Percentiles rank a stretch among this genome's conserved stretches.
phyloP scores from a whole-genome alignment of 2,113 vertebrate genomes.

The Burhinus oedicnemus region DNA sequence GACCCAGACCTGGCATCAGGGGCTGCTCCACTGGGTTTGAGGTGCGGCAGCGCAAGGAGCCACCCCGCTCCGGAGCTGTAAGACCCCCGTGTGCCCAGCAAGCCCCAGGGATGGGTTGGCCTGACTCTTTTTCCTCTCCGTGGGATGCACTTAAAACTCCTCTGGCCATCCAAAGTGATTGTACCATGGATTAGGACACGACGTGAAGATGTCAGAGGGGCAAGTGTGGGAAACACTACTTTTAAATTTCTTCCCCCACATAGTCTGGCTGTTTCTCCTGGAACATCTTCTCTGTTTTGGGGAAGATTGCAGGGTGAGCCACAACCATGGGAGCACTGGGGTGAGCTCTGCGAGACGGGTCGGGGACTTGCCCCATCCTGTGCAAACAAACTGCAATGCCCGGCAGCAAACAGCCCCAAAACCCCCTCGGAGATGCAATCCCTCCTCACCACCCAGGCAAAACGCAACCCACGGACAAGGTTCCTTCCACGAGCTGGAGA shows the following conservation, averaged over 20 bases:
- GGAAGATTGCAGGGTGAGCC: not conserved
- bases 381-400: not conserved
- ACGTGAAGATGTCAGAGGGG: not conserved
- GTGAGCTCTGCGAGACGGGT: not conserved
- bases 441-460: not conserved
- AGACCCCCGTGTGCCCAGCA: fast-evolving
- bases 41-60: not conserved
- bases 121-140: not conserved
- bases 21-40: not conserved
- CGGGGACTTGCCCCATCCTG: too few relatives aligned
- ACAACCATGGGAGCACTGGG: not conserved
- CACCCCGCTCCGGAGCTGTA: not conserved
- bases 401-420: not conserved
- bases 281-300: not conserved
- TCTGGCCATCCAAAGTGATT: not conserved
- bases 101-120: not conserved
- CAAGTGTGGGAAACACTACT: not conserved
- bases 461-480: not conserved
- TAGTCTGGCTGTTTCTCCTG: not conserved
- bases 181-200: fast-evolving
- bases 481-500: fast-evolving
- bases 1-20: not conserved
- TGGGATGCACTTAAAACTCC: not conserved
- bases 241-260: not conserved
- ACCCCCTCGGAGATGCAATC: not conserved